These are phyloP conservation scores for Pomatostomus ruficeps DNA, from an alignment of 2,113 vertebrate species.

Conservation along the genomic window DNA sequence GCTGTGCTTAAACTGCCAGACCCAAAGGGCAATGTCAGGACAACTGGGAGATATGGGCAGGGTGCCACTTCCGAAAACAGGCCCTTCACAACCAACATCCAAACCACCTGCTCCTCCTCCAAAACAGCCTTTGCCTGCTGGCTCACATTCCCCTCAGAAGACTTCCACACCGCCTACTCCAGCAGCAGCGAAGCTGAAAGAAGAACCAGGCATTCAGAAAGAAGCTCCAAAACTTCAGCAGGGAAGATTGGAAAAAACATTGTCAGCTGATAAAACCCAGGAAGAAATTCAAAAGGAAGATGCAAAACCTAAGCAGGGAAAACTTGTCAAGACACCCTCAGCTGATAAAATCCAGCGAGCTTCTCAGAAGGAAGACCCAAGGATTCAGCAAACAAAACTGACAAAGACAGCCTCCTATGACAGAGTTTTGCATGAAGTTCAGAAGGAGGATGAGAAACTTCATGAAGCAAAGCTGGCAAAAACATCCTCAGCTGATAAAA, in stretches of 20 bases:
- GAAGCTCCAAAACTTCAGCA: constrained; percentile 52
- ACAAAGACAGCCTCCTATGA: constrained; percentile 53
- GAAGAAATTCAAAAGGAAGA: constrained; percentile 43
- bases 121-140: constrained; percentile 43
- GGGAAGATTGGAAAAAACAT: constrained; percentile 32
- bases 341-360: constrained; percentile 46
- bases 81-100: constrained; percentile 64
- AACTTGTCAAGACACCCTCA: constrained; percentile 43
- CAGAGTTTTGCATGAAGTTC: constrained; percentile 18
- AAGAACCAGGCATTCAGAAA: constrained; percentile 44
- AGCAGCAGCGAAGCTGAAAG: constrained; percentile 50
- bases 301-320: constrained; percentile 36
- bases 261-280: constrained; percentile 51
- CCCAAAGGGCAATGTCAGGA: constrained; percentile 86
- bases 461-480: constrained; percentile 50
- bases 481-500: constrained; percentile 47
- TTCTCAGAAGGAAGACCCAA: constrained; percentile 47
- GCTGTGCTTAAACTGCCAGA: constrained; percentile 97
- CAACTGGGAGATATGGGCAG: constrained; percentile 82
- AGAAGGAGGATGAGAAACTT: constrained; percentile 27
- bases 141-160: constrained; percentile 42
- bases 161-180: not conserved
- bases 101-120: constrained; percentile 55
- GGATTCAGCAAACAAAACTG: constrained; percentile 46
- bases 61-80: constrained; percentile 58